Base-by-base conservation (phyloP, 2,113 vertebrate species). In the Illadopsis cleaveri region DNA sequence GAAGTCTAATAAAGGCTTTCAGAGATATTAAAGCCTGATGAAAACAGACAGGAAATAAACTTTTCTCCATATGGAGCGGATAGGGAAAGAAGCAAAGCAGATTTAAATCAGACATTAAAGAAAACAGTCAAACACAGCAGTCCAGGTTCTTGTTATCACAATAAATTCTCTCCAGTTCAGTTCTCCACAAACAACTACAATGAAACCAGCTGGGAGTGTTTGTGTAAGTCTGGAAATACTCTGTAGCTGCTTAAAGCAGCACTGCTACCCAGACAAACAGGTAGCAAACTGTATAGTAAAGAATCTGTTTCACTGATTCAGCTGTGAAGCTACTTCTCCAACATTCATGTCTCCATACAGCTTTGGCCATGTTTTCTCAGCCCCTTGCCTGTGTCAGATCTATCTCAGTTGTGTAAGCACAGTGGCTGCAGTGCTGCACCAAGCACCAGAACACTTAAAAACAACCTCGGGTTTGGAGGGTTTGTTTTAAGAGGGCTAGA, bases 21-120 rank as follows among this genome's bases (percentile, higher is more conserved):
- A 86, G 79, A 88, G 66, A 86, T 65, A 95, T 90, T 90, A 86
- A 83, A 85, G 42, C 38, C 61, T 83, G 85, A 94, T 93, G 54
- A 85, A 88, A 92, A 90, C 38, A 92, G 82, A 85, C 78, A 86
- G 42, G 58, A 73, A 90, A 87, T 94, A 93, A 90, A 93, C 61
- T 94, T 86, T 69, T 82, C 75, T 73, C 73, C 61, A 5, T 64
- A 62, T 58, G 30, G 38, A 68, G 47, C 23, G 31, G 53, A 53
- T 12, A 93, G 45, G 17, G 28, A 61, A 87, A 85, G 57, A 79
- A 92, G 20, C 50, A 81, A 73, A 76, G 66, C 37, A 93, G 53
- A 70, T 91, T 90, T 86, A 91, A 92, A 89, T 73, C 80, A 81
- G 37, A 69, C 75, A 56, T 68, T 85, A 76, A 76, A 92, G 76